Evolutionary conservation across 2,113 vertebrate species (phyloP), one percentile per base, ranked within the genome.

Genomic region (Grammomys dolichurus): DNA sequence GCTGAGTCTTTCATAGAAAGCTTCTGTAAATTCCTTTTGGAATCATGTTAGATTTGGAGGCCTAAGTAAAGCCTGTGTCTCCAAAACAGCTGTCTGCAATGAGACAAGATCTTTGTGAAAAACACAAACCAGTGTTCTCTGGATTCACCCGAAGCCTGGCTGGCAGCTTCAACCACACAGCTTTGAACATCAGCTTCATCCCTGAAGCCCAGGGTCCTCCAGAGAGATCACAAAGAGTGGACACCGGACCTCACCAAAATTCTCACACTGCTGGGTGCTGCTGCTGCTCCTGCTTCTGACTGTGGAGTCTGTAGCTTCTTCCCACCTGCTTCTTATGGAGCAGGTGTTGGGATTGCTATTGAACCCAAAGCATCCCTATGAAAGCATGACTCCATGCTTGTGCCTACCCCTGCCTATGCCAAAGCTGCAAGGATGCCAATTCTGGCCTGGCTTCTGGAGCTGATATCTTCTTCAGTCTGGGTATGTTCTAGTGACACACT

Each of bases 281-380:
- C 0, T 0, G 26, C 3, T 36, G 78, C 0, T 0, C 11, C 28
- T 7, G 6, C 69, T 70, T n/a, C 33, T n/a, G 33, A n/a, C 13
- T 70, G 69, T 70, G 6, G 3, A 24, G 63, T n/a, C 70, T 31
- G 72, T 7, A 26, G 31, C 48, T 10, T 48, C 43, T 36, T 31
- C 58, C 69, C 10, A 6, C 33, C 9, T 16, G 28, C 43, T 31
- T 19, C 22, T 82, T 58, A 22, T 3, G 51, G 20, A n/a, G 33
- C 24, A 63, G 56, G n/a, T 28, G 31, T 65, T 88, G 92, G 46
- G 60, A 58, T 36, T 63, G 40, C 69, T 72, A 12, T 51, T 77
- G 69, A 77, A 67, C 10, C 46, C 6, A 43, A n/a, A 43, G n/a
- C 46, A 48, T 69, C 67, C 22, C 65, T 87, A 40, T 4, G n/a